Conservation (phyloP, 2,888 invertebrate genomes). For the Dione juno region DNA sequence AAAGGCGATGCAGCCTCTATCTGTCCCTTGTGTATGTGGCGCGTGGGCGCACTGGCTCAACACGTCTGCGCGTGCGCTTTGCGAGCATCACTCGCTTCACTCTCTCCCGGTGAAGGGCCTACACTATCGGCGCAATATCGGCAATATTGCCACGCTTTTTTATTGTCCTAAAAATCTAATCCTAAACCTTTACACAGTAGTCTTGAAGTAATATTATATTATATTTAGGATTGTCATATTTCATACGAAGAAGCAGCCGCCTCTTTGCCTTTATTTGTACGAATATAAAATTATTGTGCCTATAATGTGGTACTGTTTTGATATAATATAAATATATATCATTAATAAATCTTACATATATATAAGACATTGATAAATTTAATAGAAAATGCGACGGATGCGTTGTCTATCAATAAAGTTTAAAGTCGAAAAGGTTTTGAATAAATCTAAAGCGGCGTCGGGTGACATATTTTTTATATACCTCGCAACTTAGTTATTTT, state of each 20-base stretch:
- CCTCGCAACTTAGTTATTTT: not conserved
- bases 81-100: constrained; percentile 80
- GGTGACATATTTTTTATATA: constrained; percentile 54
- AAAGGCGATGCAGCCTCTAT: constrained; percentile 61
- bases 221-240: constrained; percentile 30
- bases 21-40: constrained; percentile 68
- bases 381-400: constrained; percentile 74
- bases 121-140: constrained; percentile 65
- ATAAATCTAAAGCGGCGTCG: constrained; percentile 72
- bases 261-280: constrained; percentile 38
- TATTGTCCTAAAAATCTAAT: constrained; percentile 12
- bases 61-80: constrained; percentile 71
- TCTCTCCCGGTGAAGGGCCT: constrained; percentile 66
- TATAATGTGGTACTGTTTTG: constrained; percentile 60
- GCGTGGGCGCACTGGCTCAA: constrained; percentile 63
- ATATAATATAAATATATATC: constrained; percentile 16
- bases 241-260: constrained; percentile 42
- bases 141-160: constrained; percentile 39
- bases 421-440: constrained; percentile 20
- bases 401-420: constrained; percentile 55
- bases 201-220: constrained; percentile 23
- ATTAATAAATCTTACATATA: constrained; percentile 13
- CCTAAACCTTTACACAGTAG: constrained; percentile 20
- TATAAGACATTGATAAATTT: constrained; percentile 17
- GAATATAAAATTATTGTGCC: constrained; percentile 55